These are phyloP conservation scores for Cerastoderma edule DNA, from an alignment of 2,888 invertebrate species.

Conservation along the genomic window DNA sequence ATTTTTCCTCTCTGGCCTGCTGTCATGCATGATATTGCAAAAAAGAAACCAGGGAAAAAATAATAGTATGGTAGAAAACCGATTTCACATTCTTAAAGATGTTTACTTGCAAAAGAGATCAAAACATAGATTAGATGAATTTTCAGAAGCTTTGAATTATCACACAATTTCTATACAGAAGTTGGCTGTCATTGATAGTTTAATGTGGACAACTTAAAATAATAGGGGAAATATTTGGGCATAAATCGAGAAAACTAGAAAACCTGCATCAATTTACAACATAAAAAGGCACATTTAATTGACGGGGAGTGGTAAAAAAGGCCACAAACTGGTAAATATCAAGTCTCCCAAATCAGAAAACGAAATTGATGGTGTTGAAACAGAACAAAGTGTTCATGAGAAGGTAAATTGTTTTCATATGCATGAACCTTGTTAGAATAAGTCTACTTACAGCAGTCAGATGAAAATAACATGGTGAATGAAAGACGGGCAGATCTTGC, in stretches of 20 bases:
- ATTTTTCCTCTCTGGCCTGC: constrained; percentile 13
- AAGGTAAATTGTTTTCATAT: not conserved
- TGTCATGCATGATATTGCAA: too few species aligned
- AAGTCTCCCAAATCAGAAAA: not conserved
- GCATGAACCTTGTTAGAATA: too few species aligned
- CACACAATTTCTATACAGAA: too few species aligned
- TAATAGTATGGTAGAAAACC: constrained; percentile 20
- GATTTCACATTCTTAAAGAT: constrained; percentile 15
- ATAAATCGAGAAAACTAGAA: not conserved
- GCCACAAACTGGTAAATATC: not conserved
- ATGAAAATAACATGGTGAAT: too few species aligned
- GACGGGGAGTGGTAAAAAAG: not conserved
- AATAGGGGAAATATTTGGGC: not conserved
- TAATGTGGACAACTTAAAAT: not conserved
- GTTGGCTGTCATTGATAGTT: too few species aligned
- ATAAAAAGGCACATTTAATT: not conserved
- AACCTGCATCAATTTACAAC: not conserved
- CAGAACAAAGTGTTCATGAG: not conserved
- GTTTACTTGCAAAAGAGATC: too few species aligned
- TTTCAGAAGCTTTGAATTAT: too few species aligned
- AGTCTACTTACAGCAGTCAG: too few species aligned
- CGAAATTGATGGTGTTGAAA: not conserved
- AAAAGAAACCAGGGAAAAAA: not conserved
- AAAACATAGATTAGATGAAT: too few species aligned
- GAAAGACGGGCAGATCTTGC: too few species aligned